phyloP scores from a whole-genome alignment of 2,888 invertebrate species.

The Mesorhabditis sp. region DNA sequence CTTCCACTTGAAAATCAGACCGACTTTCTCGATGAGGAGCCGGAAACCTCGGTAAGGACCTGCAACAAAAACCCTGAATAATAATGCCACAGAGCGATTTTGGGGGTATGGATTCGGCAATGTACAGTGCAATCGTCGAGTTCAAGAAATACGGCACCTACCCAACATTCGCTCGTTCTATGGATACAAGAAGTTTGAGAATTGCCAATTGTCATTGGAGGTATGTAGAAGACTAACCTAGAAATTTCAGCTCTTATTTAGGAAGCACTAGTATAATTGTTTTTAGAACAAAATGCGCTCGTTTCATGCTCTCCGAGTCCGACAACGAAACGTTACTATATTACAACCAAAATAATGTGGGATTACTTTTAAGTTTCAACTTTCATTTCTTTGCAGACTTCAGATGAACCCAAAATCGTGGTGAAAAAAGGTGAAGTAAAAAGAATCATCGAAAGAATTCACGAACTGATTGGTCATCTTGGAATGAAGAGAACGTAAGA shows the following conservation, averaged over 20 bases:
- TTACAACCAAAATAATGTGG: conserved; percentile 18
- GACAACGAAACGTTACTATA: conserved; percentile 36
- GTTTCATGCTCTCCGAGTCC: conserved; percentile 30
- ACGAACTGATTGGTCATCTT: conserved; percentile 39
- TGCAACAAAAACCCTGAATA: neutral
- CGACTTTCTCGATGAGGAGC: neutral
- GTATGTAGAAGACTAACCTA: conserved; percentile 9
- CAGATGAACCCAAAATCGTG: conserved; percentile 28
- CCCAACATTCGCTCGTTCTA: conserved; percentile 13
- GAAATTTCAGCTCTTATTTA: no score
- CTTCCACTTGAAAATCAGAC: neutral
- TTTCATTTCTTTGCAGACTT: neutral
- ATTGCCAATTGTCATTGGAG: conserved; percentile 43
- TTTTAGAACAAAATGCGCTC: conserved; percentile 26
- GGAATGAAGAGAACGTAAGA: conserved; percentile 43
- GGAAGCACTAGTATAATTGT: no score
- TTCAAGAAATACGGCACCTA: conserved; percentile 25
- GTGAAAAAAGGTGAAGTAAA: conserved; percentile 42
- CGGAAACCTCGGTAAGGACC: neutral
- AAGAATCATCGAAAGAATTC: conserved; percentile 33
- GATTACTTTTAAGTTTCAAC: neutral
- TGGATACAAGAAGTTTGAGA: conserved; percentile 25
- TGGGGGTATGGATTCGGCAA: conserved; percentile 13
- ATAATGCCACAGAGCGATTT: neutral
- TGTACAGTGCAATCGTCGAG: conserved; percentile 34